Evolutionary conservation across 2,888 invertebrate genomes (phyloP).

Genomic region (Herminia tarsipennalis): DNA sequence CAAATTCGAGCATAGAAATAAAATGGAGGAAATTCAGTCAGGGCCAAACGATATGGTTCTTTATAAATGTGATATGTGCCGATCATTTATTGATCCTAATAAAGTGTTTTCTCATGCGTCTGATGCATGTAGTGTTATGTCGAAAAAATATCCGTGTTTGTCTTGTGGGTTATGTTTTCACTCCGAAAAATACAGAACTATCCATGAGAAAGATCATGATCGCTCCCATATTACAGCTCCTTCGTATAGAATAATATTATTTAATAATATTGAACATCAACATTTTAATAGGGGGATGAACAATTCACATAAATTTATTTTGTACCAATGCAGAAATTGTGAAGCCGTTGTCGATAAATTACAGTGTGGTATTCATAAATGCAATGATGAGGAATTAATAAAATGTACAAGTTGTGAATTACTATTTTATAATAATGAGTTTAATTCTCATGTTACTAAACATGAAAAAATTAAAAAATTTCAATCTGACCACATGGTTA

Average conservation of each 20-base stretch:
- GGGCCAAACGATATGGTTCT: constrained; percentile 53
- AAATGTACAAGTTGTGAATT: constrained; percentile 63
- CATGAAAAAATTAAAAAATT: constrained; percentile 57
- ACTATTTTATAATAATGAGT: constrained; percentile 49
- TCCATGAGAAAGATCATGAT: constrained; percentile 61
- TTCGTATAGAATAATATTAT: constrained; percentile 58
- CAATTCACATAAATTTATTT: constrained; percentile 50
- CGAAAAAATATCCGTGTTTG: constrained; percentile 56
- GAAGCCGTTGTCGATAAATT: constrained; percentile 55
- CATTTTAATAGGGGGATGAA: too few species aligned
- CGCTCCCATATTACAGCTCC: constrained; percentile 35
- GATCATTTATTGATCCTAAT: constrained; percentile 52
- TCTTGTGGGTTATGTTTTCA: constrained; percentile 59
- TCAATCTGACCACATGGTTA: constrained; percentile 56
- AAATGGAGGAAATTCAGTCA: constrained; percentile 60
- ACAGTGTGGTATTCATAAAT: constrained; percentile 46
- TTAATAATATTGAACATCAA: constrained; percentile 58
- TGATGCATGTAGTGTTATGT: constrained; percentile 47
- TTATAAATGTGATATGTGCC: constrained; percentile 67
- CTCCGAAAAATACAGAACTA: constrained; percentile 42
- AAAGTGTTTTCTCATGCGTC: constrained; percentile 53
- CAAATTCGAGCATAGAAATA: constrained; percentile 62
- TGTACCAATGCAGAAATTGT: constrained; percentile 71
- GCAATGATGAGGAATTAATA: constrained; percentile 46
- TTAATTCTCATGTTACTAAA: constrained; percentile 53